phyloP scores from a whole-genome alignment of 2,797 vertebrate species.

The Capromys pilorides region DNA sequence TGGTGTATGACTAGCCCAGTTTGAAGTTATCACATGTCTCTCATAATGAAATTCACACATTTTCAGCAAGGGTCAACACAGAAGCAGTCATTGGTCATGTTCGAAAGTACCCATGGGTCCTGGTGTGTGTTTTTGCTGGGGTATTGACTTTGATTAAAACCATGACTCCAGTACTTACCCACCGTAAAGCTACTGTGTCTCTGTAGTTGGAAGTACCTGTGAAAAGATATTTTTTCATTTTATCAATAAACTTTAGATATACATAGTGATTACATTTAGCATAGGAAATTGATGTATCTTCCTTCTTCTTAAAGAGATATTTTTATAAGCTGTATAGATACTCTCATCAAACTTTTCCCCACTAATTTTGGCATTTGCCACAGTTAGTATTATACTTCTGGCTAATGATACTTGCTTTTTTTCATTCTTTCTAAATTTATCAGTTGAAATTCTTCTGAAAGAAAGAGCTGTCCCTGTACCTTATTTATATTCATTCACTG shows the following conservation, averaged over 20 bases:
- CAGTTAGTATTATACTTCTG: background rate
- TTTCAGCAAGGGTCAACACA: background rate
- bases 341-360: background rate
- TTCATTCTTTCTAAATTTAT: background rate
- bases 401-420: background rate
- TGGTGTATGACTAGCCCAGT: background rate
- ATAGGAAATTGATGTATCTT: background rate
- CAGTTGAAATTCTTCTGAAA: background rate
- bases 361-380: background rate
- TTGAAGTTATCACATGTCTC: background rate
- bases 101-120: background rate
- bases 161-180: background rate
- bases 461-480: background rate
- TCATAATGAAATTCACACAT: background rate
- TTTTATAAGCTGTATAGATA: background rate
- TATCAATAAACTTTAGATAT: background rate
- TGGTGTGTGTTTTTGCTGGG: accelerated
- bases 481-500: background rate
- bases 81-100: accelerated
- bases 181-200: background rate
- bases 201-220: background rate
- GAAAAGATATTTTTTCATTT: background rate
- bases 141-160: background rate
- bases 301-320: background rate
- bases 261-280: background rate